A percentile compares a stretch with the other conserved stretches of the same genome.
Conservation (phyloP, 2,797 vertebrate species). For the Xenentodon cancila region DNA sequence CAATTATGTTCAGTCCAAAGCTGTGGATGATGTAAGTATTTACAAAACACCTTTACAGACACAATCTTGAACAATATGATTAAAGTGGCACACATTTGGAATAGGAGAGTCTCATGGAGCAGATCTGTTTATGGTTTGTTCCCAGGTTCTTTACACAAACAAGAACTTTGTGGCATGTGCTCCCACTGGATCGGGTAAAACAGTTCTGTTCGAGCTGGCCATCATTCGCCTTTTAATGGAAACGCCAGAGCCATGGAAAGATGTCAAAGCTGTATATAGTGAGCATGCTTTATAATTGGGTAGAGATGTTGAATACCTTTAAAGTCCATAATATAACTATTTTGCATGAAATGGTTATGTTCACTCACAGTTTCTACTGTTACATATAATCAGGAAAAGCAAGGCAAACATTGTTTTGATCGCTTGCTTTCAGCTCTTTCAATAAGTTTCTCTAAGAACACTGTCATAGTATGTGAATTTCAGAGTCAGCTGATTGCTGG, state of each 20-base stretch:
- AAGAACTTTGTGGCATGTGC: slow-evolving; percentile 96
- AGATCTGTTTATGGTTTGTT: slow-evolving; percentile 30
- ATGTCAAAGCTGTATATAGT: slow-evolving; percentile 98
- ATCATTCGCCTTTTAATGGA: slow-evolving; percentile 94
- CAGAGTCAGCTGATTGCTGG: too few relatives aligned
- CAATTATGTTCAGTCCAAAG: slow-evolving; percentile 96
- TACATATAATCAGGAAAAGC: too few relatives aligned
- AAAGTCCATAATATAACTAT: too few relatives aligned
- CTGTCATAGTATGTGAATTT: too few relatives aligned
- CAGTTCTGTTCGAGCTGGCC: slow-evolving; percentile 94
- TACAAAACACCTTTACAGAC: neutral
- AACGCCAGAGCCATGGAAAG: slow-evolving; percentile 89
- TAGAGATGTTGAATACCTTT: too few relatives aligned
- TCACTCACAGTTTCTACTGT: too few relatives aligned
- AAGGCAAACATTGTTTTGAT: too few relatives aligned
- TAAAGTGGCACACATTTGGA: neutral
- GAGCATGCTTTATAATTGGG: slow-evolving; percentile 65
- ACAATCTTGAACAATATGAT: slow-evolving; percentile 1
- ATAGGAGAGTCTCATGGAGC: neutral
- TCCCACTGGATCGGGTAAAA: slow-evolving; percentile 98
- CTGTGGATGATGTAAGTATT: slow-evolving; percentile 94
- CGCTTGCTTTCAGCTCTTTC: too few relatives aligned
- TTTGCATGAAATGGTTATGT: too few relatives aligned
- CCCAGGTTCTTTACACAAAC: slow-evolving; percentile 92
- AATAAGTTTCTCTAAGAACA: too few relatives aligned